phyloP scores from a whole-genome alignment of 37 sponge, comb jelly and placozoan genomes.

The Beroe ovata region DNA sequence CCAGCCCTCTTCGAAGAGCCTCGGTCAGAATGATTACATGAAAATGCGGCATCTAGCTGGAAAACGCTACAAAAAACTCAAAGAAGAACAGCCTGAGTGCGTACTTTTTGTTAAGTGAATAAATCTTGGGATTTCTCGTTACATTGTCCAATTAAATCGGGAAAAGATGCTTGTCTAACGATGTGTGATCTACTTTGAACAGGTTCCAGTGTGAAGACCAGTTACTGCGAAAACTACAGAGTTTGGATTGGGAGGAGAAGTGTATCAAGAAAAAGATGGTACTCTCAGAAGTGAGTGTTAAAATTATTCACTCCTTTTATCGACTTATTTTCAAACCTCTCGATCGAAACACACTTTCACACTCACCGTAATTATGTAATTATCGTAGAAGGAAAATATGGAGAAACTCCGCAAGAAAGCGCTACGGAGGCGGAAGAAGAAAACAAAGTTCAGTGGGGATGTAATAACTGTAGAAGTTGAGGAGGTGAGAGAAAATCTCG shows the following conservation, averaged over 20 bases:
- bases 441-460: constrained; percentile 29
- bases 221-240: constrained; percentile 37
- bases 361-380: no score
- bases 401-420: neutral
- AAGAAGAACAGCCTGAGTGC: constrained; percentile 23
- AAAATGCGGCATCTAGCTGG: constrained; percentile 61
- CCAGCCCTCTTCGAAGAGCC: constrained; percentile 10
- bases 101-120: no score
- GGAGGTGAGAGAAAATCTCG: neutral
- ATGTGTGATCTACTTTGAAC: neutral
- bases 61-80: constrained; percentile 28
- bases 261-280: constrained; percentile 60
- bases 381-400: constrained; percentile 43
- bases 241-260: constrained; percentile 57
- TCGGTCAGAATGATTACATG: constrained; percentile 45
- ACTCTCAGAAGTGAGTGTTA: constrained; percentile 1
- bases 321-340: no score
- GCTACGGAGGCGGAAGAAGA: constrained; percentile 4
- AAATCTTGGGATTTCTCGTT: no score
- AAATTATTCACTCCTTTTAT: no score
- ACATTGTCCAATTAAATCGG: no score
- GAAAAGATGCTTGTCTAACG: neutral
- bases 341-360: no score
- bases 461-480: constrained; percentile 63
- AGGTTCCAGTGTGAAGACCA: constrained; percentile 64